phyloP scores from a whole-genome alignment of 2,113 vertebrate genomes.

The Podiceps cristatus region DNA sequence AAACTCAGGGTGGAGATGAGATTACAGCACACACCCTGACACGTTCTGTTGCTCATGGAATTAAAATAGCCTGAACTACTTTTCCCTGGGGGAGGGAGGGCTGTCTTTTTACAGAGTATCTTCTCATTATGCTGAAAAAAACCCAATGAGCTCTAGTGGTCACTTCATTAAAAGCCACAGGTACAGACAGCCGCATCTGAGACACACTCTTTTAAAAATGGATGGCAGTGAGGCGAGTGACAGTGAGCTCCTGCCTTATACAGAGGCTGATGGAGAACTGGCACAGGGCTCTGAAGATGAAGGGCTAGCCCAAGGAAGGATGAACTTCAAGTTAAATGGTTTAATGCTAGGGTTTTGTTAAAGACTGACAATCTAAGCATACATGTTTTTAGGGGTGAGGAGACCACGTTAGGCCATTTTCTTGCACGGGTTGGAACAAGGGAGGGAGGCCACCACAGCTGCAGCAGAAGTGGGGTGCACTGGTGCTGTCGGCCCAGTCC shows the following conservation, averaged over 20 bases:
- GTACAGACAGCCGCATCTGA: neutral
- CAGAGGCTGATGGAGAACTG: neutral
- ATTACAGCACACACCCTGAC: neutral
- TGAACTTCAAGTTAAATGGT: neutral
- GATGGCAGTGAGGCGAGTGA: neutral
- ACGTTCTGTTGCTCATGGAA: neutral
- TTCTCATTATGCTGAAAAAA: neutral
- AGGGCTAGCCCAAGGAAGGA: neutral
- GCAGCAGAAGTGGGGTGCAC: neutral
- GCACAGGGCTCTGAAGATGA: neutral
- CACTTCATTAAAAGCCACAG: neutral
- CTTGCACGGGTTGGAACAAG: neutral
- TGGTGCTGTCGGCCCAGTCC: neutral
- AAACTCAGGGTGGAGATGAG: neutral
- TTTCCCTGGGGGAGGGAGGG: neutral
- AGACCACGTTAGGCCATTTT: neutral
- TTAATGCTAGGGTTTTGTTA: neutral
- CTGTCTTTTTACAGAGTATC: neutral
- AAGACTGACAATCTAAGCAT: neutral
- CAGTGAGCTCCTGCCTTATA: neutral
- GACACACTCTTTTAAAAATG: neutral
- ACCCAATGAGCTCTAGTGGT: rapidly evolving
- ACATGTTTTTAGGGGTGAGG: neutral
- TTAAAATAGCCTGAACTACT: neutral
- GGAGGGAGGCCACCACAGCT: no score